Base-by-base conservation (phyloP, 2,797 vertebrate genomes). In the Onychomys arenicola region DNA sequence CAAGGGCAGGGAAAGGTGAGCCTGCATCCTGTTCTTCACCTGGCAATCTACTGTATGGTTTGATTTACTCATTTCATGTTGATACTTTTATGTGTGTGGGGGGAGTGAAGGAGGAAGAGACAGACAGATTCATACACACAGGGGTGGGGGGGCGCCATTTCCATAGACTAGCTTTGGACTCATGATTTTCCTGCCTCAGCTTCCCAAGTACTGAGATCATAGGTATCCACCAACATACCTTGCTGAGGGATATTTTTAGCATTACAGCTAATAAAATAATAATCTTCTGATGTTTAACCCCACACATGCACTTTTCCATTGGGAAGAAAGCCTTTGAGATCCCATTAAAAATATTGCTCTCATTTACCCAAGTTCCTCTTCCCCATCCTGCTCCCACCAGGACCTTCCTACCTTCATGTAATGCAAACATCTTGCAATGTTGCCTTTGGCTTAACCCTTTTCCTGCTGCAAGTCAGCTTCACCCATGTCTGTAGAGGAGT, bases 371-470 rank as follows among this genome's bases (percentile, higher is more conserved):
- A 77, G 52, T 21, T 12, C 37, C 7, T 86, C 34, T 63, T 14
- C 65, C 7, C 6, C 19, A 16, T 49, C 32, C 32, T 23, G 23
- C 19, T 52, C 71, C 49, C 32, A 6, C 71, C 32, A n/a, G 49
- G 34, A 87, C 63, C 80, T 65, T 21, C 88, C 71, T 77, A n/a
- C 82, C 77, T 87, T 59, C 29, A 2, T 59, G 76, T 90, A 87
- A 76, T 52, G 75, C 65, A 91, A 86, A 95, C 76, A 11, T 84
- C 75, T 75, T 77, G 80, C 81, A 59, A 69, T 71, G 78, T 49
- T 82, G 94, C 43, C 83, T 95, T 87, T 81, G 92, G 80, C 91
- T 95, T 78, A 67, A 12, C 86, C 96, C 89, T 94, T 81, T 75
- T 46, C 85, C 85, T 95, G 63, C 67, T 17, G 88, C 49, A 78